Base-by-base conservation (phyloP, 1,140 invertebrate genomes). In the Doryteuthis pealeii region DNA sequence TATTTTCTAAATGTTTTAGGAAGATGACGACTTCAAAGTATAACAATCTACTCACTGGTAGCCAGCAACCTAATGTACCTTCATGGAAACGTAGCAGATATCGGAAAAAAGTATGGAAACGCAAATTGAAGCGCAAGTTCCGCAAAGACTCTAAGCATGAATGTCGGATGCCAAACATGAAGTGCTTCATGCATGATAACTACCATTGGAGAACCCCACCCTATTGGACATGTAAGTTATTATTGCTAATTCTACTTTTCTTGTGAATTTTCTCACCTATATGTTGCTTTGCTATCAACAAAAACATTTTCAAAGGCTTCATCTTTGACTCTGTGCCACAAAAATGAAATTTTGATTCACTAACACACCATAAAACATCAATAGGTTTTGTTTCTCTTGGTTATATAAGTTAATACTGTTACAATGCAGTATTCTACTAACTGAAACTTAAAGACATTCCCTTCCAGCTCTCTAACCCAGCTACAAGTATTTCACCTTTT, bases 181-280 rank as follows among this genome's bases (percentile, higher is more conserved):
- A 98, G 87, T 99, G 97, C 84, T 98, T 98, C 88, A 93, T 94
- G 12, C 85, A 85, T 77, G 94, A 97, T 86, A 96, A 96, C 82
- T 92, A 95, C 80, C 96, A 99, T 83, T 99, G 97, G 97, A 92
- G 93, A 79, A 98, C 96, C 0, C 93, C 94, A 4, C 97, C 97
- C 1, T 88, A 95, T 5, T 99, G 97, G 97, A 95, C 91, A 69
- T 92, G 89, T 90, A 83, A 82, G 88, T 78, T 31, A 18, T 40
- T 40, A 40, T 40, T 40, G 10, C 10, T 40, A 5, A 40, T 40
- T 10, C 35, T 40, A 5, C 10, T 40, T 40, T 40, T 3, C 35
- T 40, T 40, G 3, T 40, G 3, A n/a, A 40, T 40, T 40, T 40
- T 5, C 35, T 10, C 35, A 5, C 10, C 4, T 40, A 5, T 10